Evolutionary conservation across 2,888 invertebrate genomes (phyloP), one percentile per base, ranked within the genome.

Genomic region (Allolobophora icterica): DNA sequence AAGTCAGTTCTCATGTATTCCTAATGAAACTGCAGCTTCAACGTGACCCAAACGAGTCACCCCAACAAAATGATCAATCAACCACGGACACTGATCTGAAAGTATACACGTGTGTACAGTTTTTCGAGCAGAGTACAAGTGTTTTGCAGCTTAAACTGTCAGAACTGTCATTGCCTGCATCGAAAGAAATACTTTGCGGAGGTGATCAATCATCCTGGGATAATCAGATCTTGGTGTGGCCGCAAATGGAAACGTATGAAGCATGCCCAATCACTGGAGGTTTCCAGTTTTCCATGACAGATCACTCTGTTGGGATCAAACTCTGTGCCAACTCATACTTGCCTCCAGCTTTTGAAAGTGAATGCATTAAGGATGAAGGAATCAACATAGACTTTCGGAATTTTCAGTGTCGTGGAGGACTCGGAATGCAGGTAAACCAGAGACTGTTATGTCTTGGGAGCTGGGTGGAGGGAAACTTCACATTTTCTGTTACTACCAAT

Each of bases 241-340:
- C 91, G 11, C 90, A 93, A 45, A 89, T 91, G 33, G 87, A 92
- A 21, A 94, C 94, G 24, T 94, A 93, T 91, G 90, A 92, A 15
- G 92, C 93, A 3, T 94, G 94, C 90, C 94, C 94, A 24, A 93
- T 94, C 84, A 91, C 92, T 33, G 94, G 94, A 8, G 94, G 94
- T 21, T 94, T 92, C 92, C 94, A 94, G 91, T 94, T 94, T 93
- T 94, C 94, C 90, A 92, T 93, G n/a, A 91, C 89, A 34, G 92
- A 93, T 89, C 91, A 92, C n/a, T 87, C 91, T 6, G 93, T 92
- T 30, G 93, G 93, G 89, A 93, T 94, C 93, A 93, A 94, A 24
- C 92, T 94, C 4, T 91, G 92, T 52, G 42, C 40, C 33, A 42
- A 71, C 30, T 24, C 33, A 17, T 71, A 38, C 38, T 52, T 92